phyloP scores from a whole-genome alignment of 2,797 vertebrate species.

The Silurus aristotelis region DNA sequence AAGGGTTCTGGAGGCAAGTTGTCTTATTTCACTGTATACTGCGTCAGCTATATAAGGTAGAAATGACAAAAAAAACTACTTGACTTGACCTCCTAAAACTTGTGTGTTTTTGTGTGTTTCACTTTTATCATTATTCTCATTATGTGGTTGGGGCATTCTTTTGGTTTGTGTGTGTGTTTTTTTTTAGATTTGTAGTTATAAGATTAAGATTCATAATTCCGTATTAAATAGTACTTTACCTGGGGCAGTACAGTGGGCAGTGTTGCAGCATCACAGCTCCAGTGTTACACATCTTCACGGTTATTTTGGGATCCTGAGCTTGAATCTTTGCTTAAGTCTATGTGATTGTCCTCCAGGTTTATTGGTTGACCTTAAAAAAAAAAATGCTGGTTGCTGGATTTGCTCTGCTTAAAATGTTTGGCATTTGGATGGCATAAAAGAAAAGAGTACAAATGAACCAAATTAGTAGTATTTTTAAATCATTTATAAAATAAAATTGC shows the following conservation, averaged over 20 bases:
- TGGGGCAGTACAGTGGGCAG: not conserved
- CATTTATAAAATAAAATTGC: not conserved
- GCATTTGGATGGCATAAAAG: not conserved
- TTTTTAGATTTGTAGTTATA: not conserved
- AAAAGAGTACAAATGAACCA: not conserved
- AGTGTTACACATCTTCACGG: not conserved
- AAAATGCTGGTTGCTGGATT: not conserved
- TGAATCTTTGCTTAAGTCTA: not conserved
- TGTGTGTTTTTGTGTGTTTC: not conserved
- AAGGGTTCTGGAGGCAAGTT: too few species aligned
- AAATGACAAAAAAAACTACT: too few species aligned
- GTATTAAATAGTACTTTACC: not conserved
- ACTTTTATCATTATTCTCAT: not conserved
- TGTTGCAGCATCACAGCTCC: not conserved
- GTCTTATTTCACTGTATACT: too few species aligned
- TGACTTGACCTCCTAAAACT: not conserved
- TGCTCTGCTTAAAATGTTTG: not conserved
- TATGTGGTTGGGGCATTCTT: not conserved
- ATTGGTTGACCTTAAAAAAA: not conserved
- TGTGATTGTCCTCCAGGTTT: not conserved
- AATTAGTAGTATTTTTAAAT: too few species aligned
- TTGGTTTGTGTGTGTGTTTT: not conserved
- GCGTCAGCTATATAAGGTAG: too few species aligned
- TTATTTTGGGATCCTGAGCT: not conserved
- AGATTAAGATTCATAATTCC: not conserved